Percentiles rank a stretch among this genome's conserved stretches.
Conservation (phyloP, 2,113 vertebrate genomes). For the Tragelaphus imberbis region DNA sequence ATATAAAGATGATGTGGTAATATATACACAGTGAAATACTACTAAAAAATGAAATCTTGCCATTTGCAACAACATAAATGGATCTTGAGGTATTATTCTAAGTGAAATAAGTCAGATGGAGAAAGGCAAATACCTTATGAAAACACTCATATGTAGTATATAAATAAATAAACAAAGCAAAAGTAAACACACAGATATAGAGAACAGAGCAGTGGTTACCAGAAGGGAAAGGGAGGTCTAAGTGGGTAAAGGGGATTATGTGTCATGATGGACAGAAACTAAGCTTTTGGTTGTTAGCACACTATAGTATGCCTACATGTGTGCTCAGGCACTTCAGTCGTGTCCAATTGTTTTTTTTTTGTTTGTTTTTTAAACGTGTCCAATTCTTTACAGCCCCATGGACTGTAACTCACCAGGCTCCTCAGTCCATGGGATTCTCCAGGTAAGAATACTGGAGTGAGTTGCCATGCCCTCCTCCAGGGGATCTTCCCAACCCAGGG, state of each 20-base stretch:
- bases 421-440: neutral
- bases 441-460: neutral
- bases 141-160: neutral
- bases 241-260: neutral
- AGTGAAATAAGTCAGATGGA: neutral
- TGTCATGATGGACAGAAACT: neutral
- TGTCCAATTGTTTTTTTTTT: too few species aligned
- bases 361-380: too few species aligned
- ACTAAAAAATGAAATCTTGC: neutral
- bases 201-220: neutral
- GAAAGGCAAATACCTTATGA: neutral
- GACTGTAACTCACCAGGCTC: neutral
- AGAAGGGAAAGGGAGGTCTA: neutral
- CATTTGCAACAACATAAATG: neutral
- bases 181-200: neutral
- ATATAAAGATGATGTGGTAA: neutral
- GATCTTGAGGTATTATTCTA: neutral
- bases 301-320: neutral
- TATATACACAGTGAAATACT: neutral
- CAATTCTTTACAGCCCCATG: neutral
- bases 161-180: neutral
- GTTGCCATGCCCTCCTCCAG: neutral
- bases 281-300: neutral
- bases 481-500: neutral
- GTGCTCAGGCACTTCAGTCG: neutral